These are phyloP conservation scores for Rhynchotus rufescens DNA, from an alignment of 2,797 vertebrate genomes.

Conservation along the genomic window DNA sequence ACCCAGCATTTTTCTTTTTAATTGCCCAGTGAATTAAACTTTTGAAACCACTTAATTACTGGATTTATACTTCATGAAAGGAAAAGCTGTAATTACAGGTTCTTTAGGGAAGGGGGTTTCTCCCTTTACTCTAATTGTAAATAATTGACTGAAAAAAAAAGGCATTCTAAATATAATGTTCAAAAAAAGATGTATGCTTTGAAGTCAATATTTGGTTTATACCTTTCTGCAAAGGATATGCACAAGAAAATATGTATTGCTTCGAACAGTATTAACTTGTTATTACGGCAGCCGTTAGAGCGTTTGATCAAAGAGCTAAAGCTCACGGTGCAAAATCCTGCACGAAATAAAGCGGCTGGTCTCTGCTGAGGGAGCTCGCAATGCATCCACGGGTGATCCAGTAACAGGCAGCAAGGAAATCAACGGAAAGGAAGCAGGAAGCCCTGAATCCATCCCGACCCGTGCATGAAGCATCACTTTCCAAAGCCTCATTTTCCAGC, in stretches of 20 bases:
- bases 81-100: conserved; percentile 79
- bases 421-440: neutral
- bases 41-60: conserved; percentile 80
- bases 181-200: conserved; percentile 65
- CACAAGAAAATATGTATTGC: neutral
- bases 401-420: neutral
- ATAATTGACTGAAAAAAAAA: conserved; percentile 77
- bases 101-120: conserved; percentile 61
- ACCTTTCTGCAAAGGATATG: neutral
- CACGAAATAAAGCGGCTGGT: neutral
- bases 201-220: conserved; percentile 64
- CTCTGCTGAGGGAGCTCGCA: neutral
- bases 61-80: conserved; percentile 79
- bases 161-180: conserved; percentile 51
- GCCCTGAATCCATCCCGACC: neutral
- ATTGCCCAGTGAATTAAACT: conserved; percentile 72
- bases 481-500: neutral
- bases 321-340: neutral
- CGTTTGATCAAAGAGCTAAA: neutral
- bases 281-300: neutral
- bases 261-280: neutral
- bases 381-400: neutral
- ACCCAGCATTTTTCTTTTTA: conserved; percentile 62
- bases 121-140: conserved; percentile 78
- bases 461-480: neutral